Percentiles rank a stretch among this genome's conserved stretches.
These are phyloP conservation scores for Oxyscelio sp. DNA, from an alignment of 2,888 invertebrate genomes.

Conservation along the genomic window DNA sequence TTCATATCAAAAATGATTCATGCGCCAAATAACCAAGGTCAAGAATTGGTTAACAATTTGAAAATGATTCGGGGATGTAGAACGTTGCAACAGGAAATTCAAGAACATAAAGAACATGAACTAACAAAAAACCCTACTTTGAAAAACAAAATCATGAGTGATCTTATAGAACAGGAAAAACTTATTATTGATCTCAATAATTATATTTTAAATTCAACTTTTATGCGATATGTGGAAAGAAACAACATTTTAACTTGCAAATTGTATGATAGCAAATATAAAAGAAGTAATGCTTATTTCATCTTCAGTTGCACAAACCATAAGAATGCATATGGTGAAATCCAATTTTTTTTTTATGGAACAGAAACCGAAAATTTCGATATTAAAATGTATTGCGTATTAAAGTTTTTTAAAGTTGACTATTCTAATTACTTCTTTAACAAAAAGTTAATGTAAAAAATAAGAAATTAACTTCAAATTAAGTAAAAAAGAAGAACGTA, in stretches of 20 bases:
- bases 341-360: constrained; percentile 49
- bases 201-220: constrained; percentile 19
- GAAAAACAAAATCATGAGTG: too few relatives aligned
- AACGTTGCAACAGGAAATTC: constrained; percentile 29
- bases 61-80: constrained; percentile 36
- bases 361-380: constrained; percentile 15
- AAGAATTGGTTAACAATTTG: constrained; percentile 41
- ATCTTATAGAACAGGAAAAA: constrained; percentile 21
- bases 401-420: constrained; percentile 33
- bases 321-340: constrained; percentile 40
- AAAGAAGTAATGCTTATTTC: constrained; percentile 39
- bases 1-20: constrained; percentile 45
- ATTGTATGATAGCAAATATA: constrained; percentile 28
- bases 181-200: constrained; percentile 9
- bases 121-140: too few relatives aligned
- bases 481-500: too few relatives aligned
- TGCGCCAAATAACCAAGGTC: constrained; percentile 17
- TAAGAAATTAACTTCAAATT: too few relatives aligned
- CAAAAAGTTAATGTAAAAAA: constrained; percentile 12
- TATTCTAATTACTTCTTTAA: constrained; percentile 38
- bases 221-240: constrained; percentile 12
- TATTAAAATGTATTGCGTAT: constrained; percentile 36
- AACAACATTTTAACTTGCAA: constrained; percentile 23
- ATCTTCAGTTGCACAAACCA: constrained; percentile 15
- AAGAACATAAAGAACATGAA: too few relatives aligned